These are phyloP conservation scores for Acleris cristana DNA, from an alignment of 2,888 invertebrate genomes.

Conservation along the genomic window DNA sequence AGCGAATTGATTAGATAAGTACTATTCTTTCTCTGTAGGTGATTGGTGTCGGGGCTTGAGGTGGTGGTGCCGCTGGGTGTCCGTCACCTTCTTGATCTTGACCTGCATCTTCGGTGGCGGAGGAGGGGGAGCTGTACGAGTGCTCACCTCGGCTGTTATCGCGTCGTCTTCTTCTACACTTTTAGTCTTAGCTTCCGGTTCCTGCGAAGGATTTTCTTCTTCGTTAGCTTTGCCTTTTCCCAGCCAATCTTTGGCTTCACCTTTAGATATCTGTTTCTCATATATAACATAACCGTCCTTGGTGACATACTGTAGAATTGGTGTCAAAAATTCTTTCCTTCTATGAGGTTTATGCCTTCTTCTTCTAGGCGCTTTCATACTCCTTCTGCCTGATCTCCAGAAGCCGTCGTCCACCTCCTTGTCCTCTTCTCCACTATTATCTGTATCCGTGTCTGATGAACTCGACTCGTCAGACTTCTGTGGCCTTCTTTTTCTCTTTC, in stretches of 20 bases:
- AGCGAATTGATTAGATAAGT: not conserved
- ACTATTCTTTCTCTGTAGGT: not conserved
- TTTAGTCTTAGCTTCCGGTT: constrained; percentile 40
- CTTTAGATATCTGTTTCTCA: constrained; percentile 69
- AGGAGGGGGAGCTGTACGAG: not conserved
- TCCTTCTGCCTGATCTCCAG: constrained; percentile 52
- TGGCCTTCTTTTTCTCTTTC: constrained; percentile 40
- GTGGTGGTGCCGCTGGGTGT: constrained; percentile 32
- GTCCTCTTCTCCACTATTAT: constrained; percentile 45
- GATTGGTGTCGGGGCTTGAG: constrained; percentile 1
- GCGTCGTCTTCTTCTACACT: constrained; percentile 45
- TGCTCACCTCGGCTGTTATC: not conserved
- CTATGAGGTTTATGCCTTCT: constrained; percentile 39
- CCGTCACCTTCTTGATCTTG: constrained; percentile 37
- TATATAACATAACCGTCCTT: constrained; percentile 76
- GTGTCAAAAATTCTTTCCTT: constrained; percentile 59
- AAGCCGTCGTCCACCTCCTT: constrained; percentile 46
- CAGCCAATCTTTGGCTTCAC: constrained; percentile 69
- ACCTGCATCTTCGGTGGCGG: not conserved
- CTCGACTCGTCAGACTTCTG: constrained; percentile 40
- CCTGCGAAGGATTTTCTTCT: not conserved
- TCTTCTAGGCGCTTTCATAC: constrained; percentile 47
- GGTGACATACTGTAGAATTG: constrained; percentile 72
- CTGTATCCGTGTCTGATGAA: constrained; percentile 22
- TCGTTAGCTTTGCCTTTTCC: constrained; percentile 5